Base-by-base conservation (phyloP, 2,888 invertebrate genomes). In the Drosophila anceps region DNA sequence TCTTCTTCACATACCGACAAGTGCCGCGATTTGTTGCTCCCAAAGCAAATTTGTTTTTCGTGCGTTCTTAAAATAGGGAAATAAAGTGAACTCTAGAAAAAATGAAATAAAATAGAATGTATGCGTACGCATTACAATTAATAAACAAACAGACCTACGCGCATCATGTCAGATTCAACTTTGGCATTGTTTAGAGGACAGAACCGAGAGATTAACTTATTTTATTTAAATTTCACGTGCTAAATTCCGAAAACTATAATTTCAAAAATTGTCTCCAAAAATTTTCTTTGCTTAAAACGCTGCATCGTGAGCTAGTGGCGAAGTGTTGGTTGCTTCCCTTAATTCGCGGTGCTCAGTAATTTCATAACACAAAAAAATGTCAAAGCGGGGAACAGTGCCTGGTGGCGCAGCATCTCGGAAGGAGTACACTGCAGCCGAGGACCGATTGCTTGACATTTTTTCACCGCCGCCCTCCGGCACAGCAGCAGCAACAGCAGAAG, bases 151-250 rank as follows among this genome's bases (percentile, higher is more conserved):
- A 33, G 39, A 68, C 58, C 88, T 59, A 43, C 39, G 73, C 51
- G 51, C 71, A 79, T 66, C 60, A 73, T 84, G 84, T 84, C 88
- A 73, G 61, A 62, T 41, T 59, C 18, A 27, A 61, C 59, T 79
- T 58, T 44, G 72, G 67, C 55, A 69, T 72, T 79, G 71, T 77
- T 70, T 71, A 54, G 62, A 65, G 71, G 43, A 57, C 48, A 64
- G 18, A 50, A 29, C 59, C 51, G 18, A 87, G 63, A 44, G 35
- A 59, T 59, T 50, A 24, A 63, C 31, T 41, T 51, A 68, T 63
- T 81, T 75, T 73, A 69, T 87, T 75, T 69, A 85, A 84, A 87
- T 82, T 85, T 89, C 82, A 89, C 85, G 90, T 85, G 88, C 71
- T 75, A 84, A 82, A 87, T 86, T 79, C 64, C 15, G 54, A 65